Evolutionary conservation across 2,888 invertebrate genomes (phyloP).

Genomic region (Cataglyphis livida): DNA sequence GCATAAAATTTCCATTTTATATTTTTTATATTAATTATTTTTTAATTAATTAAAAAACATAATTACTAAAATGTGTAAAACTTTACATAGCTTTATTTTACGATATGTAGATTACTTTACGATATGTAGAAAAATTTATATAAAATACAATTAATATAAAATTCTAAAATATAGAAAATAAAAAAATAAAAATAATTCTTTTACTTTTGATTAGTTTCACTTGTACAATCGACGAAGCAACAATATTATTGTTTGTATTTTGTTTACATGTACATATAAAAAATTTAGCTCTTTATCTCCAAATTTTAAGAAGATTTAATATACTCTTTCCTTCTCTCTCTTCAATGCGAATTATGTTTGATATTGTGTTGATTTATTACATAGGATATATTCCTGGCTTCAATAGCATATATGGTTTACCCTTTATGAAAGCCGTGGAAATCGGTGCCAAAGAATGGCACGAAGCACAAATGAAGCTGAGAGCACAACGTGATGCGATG

Average conservation of each 20-base stretch:
- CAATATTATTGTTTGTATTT: background rate
- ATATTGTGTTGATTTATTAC: slow-evolving; percentile 5
- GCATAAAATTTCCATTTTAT: background rate
- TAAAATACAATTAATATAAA: background rate
- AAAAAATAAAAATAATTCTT: background rate
- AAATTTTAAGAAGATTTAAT: background rate
- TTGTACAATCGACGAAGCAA: background rate
- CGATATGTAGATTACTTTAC: background rate
- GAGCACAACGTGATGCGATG: slow-evolving; percentile 77
- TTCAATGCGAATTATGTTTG: background rate
- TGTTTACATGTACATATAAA: background rate
- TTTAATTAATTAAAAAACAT: background rate
- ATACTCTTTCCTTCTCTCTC: background rate
- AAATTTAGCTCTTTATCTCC: background rate
- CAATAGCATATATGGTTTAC: slow-evolving; percentile 88
- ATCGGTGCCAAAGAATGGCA: slow-evolving; percentile 87
- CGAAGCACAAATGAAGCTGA: slow-evolving; percentile 83
- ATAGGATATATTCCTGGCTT: slow-evolving; percentile 90
- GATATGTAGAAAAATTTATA: background rate
- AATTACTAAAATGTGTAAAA: background rate
- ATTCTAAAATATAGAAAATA: background rate
- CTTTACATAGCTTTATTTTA: background rate
- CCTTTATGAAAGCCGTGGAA: slow-evolving; percentile 86
- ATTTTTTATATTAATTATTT: background rate
- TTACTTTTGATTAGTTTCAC: background rate